Evolutionary conservation across 1,140 invertebrate species (phyloP), one percentile per base, ranked within the genome.

Genomic region (Caenorhabditis tropicalis): DNA sequence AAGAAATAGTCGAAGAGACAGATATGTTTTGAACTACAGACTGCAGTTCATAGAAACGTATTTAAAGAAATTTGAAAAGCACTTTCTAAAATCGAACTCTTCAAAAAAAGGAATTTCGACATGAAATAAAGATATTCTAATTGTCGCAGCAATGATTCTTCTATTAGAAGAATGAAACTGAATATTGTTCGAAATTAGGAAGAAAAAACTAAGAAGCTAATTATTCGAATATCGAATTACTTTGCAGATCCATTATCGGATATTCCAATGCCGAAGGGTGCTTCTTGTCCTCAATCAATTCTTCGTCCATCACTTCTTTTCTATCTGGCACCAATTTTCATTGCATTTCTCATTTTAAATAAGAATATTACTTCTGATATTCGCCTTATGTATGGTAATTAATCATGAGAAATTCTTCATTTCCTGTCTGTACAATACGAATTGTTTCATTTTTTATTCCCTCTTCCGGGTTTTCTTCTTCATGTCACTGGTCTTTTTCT

Each of bases 301-400:
- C n/a, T 74, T n/a, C 65, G 65, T 7, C 65, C 65, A 24, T 74
- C 65, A 19, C 65, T 74, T 24, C 36, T 74, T 1, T 43, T 74
- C 36, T 74, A 74, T 24, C 36, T 74, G 19, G n/a, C 65, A 7
- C 65, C 65, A 4, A 10, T 43, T 6, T 24, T 74, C n/a, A 74
- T 74, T 19, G 65, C 65, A 0, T 74, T 74, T 24, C n/a, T 74
- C 12, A 74, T 74, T 43, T 43, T 31, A 4, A 74, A 74, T 36
- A 74, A 74, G n/a, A 74, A 74, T 5, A 74, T 74, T n/a, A 74
- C 65, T 12, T 74, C 65, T 3, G 65, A 74, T 31, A 74, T 74
- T 43, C 65, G 65, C 2, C 65, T n/a, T 9, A 74, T 74, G 65
- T 74, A 74, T 74, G 65, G 65, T 12, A 74, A 74, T 21, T 74